Conservation (phyloP, 2,113 vertebrate genomes). For the Halichoeres trimaculatus region DNA sequence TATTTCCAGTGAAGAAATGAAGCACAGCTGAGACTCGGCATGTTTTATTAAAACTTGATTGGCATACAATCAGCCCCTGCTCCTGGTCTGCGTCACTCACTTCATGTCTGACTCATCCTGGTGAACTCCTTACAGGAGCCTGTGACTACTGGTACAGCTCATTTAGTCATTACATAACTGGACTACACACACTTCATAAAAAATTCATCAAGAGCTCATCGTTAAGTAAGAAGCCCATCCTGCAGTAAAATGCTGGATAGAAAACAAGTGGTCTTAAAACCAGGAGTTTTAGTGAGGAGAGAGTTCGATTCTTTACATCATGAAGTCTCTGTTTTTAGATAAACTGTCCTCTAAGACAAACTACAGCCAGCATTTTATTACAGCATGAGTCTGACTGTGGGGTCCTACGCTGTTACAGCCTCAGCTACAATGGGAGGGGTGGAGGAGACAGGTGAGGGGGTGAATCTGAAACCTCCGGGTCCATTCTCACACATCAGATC, state of each 20-base stretch:
- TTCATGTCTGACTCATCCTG: not conserved
- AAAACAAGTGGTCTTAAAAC: not conserved
- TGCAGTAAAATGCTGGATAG: conserved; percentile 38
- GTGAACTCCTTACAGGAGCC: conserved; percentile 14
- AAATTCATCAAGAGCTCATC: conserved; percentile 26
- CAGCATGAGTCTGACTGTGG: not conserved
- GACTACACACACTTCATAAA: conserved; percentile 12
- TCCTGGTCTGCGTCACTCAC: not conserved
- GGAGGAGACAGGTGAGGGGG: conserved; percentile 1
- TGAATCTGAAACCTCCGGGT: conserved; percentile 7
- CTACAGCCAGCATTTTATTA: conserved; percentile 23
- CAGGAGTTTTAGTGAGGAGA: not conserved
- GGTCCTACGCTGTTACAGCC: not conserved
- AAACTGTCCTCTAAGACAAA: not conserved
- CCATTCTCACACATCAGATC: not conserved
- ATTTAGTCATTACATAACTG: conserved; percentile 23
- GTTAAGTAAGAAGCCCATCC: conserved; percentile 22
- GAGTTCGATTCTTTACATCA: not conserved
- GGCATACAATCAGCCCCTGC: not conserved
- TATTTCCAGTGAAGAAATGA: not conserved
- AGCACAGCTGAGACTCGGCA: not conserved
- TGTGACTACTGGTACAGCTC: not conserved
- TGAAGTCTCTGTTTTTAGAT: not conserved
- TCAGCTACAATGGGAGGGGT: not conserved
- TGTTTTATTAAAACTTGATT: not conserved